phyloP scores from a whole-genome alignment of 2,888 invertebrate species.

The Melanostoma scalare region DNA sequence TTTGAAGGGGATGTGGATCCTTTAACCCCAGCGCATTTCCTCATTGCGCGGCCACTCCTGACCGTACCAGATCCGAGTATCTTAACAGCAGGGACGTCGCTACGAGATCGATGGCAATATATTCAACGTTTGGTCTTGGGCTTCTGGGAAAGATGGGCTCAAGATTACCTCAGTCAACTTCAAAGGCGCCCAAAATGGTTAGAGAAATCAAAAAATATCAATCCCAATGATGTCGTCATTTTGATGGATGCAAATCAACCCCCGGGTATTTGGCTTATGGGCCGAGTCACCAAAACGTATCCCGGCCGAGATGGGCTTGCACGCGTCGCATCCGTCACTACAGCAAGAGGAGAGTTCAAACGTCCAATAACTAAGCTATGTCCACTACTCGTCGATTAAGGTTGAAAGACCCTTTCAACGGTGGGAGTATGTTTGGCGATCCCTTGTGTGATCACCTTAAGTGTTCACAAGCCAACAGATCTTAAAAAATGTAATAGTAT shows the following conservation, averaged over 20 bases:
- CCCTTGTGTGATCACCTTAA: too few relatives aligned
- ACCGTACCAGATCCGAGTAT: slow-evolving; percentile 29
- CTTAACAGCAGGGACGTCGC: neutral
- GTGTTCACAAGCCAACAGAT: too few relatives aligned
- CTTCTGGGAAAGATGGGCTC: slow-evolving; percentile 75
- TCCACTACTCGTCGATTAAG: slow-evolving; percentile 29
- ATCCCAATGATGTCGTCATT: slow-evolving; percentile 74
- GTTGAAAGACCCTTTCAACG: slow-evolving; percentile 22
- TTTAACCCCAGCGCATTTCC: slow-evolving; percentile 72
- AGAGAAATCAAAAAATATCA: slow-evolving; percentile 39
- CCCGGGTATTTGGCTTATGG: slow-evolving; percentile 74
- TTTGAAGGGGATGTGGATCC: slow-evolving; percentile 70
- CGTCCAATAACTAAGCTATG: slow-evolving; percentile 49
- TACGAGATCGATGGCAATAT: slow-evolving; percentile 74
- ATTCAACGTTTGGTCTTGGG: slow-evolving; percentile 74
- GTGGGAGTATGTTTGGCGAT: slow-evolving; percentile 18
- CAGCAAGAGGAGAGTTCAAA: slow-evolving; percentile 37
- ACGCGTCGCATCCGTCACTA: slow-evolving; percentile 65
- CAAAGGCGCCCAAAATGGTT: slow-evolving; percentile 75
- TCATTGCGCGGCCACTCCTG: slow-evolving; percentile 31
- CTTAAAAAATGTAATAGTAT: too few relatives aligned
- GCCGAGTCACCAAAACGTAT: slow-evolving; percentile 69
- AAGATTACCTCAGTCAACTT: slow-evolving; percentile 74
- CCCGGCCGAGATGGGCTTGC: slow-evolving; percentile 74
- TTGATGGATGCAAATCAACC: slow-evolving; percentile 74